Evolutionary conservation across 2,888 invertebrate species (phyloP), one percentile per base, ranked within the genome.

Genomic region (Minunthozetes semirufus): DNA sequence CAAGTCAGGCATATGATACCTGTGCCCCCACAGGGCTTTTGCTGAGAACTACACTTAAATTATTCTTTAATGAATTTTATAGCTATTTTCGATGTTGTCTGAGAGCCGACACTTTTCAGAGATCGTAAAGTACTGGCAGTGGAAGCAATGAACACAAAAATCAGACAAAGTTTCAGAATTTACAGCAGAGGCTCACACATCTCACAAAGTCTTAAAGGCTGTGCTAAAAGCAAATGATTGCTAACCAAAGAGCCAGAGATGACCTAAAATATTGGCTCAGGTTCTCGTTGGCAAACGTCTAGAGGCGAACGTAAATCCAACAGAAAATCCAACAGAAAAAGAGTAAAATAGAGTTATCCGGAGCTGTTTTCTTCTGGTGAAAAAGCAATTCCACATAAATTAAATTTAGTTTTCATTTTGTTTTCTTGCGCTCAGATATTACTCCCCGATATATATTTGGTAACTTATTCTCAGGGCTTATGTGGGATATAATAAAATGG

Each of bases 111-210:
- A 59, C 27, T 29, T 59, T 29, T 59, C 29, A 29, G 17, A 27
- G 59, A 59, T 59, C 59, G 59, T 59, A 59, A 59, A 59, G 59
- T 27, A 59, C 59, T 59, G 59, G 59, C 22, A 27, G 8, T 50
- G 5, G 1, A 42, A 29, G 59, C 22, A 27, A n/a, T 50, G 5
- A 4, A 42, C 8, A 33, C 9, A 42, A 42, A 42, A 42, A 42
- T 42, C 5, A 42, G 42, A 33, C 42, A 13, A 42, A 42, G 11
- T 42, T 42, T 42, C 42, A 42, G 42, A 42, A 42, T 42, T 42
- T 42, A 42, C 42, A 42, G 42, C 42, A 9, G 9, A 42, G 11
- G 33, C 4, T 6, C 8, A 42, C 8, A 42, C 9, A 1, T 11
- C 13, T 42, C n/a, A n/a, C n/a, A n/a, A n/a, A n/a, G 8, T 13